These are phyloP conservation scores for Folsomia manolachei DNA, from an alignment of 2,888 invertebrate genomes.

Conservation along the genomic window DNA sequence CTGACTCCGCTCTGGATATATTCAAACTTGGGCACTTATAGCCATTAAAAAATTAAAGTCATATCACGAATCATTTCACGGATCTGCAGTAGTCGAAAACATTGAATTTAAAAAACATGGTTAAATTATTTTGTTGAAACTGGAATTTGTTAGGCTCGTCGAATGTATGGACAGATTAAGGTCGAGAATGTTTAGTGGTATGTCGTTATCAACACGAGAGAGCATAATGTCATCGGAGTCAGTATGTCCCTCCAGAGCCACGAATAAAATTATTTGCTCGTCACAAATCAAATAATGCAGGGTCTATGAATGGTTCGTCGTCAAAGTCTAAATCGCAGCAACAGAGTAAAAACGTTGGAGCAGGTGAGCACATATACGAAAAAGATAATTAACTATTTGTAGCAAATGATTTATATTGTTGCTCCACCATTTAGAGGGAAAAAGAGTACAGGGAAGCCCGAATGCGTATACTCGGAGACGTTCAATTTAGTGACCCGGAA, in stretches of 20 bases:
- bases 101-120: too few species aligned
- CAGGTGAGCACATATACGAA: too few species aligned
- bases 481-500: slow-evolving; percentile 53
- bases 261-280: slow-evolving; percentile 80
- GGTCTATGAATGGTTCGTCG: slow-evolving; percentile 3
- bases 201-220: too few species aligned
- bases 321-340: slow-evolving; percentile 34
- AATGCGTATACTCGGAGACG: slow-evolving; percentile 82
- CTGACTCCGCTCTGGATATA: too few species aligned
- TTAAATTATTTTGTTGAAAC: too few species aligned
- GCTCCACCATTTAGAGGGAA: slow-evolving; percentile 66
- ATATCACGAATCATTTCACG: too few species aligned
- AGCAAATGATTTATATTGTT: not conserved
- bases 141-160: too few species aligned
- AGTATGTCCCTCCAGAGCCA: slow-evolving; percentile 74
- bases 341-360: slow-evolving; percentile 58
- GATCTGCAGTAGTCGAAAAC: too few species aligned
- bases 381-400: not conserved
- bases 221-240: slow-evolving; percentile 74
- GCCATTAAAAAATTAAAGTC: too few species aligned
- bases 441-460: slow-evolving; percentile 92
- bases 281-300: slow-evolving; percentile 57
- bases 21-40: too few species aligned
- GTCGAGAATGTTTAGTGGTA: too few species aligned
- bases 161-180: too few species aligned